These are phyloP conservation scores for Liodrosophila aerea DNA, from an alignment of 2,888 invertebrate species.

Conservation along the genomic window DNA sequence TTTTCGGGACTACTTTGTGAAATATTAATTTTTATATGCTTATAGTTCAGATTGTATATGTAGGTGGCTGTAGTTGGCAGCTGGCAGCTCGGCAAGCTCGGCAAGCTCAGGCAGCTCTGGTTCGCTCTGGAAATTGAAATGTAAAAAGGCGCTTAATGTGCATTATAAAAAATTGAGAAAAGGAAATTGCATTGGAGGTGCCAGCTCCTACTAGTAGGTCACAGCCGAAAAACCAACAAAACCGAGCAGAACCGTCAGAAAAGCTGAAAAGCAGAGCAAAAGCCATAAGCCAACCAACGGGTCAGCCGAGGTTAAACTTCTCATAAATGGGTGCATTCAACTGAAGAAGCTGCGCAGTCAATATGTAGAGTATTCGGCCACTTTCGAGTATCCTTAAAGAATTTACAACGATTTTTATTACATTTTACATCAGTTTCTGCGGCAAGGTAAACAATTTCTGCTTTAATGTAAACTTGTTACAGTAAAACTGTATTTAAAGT, in stretches of 20 bases:
- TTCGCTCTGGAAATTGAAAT: slow-evolving; percentile 63
- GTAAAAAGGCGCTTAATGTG: slow-evolving; percentile 74
- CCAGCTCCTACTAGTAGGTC: slow-evolving; percentile 50
- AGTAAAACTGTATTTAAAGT: too few relatives aligned
- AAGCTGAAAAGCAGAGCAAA: slow-evolving; percentile 9
- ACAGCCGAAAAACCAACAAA: slow-evolving; percentile 11
- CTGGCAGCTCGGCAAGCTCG: background rate
- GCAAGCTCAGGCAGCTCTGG: slow-evolving; percentile 16
- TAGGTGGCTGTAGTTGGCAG: slow-evolving; percentile 4
- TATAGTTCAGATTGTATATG: slow-evolving; percentile 46
- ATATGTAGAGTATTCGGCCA: slow-evolving; percentile 13
- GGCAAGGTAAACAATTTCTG: too few relatives aligned
- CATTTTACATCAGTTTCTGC: too few relatives aligned
- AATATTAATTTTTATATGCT: slow-evolving; percentile 74
- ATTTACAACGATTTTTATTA: background rate
- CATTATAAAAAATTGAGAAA: slow-evolving; percentile 70
- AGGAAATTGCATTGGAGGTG: slow-evolving; percentile 68
- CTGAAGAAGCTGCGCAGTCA: slow-evolving; percentile 23
- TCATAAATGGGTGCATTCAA: slow-evolving; percentile 69
- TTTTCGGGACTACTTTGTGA: slow-evolving; percentile 59
- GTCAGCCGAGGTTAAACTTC: slow-evolving; percentile 59
- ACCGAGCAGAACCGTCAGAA: background rate
- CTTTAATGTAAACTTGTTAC: too few relatives aligned
- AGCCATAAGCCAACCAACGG: slow-evolving; percentile 17
- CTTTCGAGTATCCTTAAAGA: background rate